Percentiles rank a stretch among this genome's conserved stretches.
Conservation (phyloP, 2,113 vertebrate species). For the Halichoerus grypus region DNA sequence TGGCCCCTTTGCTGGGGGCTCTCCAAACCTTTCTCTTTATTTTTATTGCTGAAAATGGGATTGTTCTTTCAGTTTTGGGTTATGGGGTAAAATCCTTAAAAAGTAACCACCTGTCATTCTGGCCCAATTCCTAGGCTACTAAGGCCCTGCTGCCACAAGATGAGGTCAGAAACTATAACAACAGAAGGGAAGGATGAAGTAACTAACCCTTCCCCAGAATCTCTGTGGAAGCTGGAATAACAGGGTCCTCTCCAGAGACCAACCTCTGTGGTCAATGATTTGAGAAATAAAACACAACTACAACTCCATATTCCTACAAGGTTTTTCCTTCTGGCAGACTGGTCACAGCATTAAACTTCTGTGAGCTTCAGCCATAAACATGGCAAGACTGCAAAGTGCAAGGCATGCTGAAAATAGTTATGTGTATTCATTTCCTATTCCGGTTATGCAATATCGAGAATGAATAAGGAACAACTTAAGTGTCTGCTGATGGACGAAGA, state of each 20-base stretch:
- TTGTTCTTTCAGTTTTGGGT: constrained; percentile 21
- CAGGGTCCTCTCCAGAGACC: neutral
- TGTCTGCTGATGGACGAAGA: neutral
- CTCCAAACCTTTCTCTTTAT: neutral
- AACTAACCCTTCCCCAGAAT: neutral
- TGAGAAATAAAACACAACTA: neutral
- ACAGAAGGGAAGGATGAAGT: neutral
- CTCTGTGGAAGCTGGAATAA: neutral
- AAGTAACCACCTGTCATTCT: neutral
- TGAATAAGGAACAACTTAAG: neutral
- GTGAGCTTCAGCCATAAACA: neutral
- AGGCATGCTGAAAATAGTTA: neutral
- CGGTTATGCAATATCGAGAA: neutral
- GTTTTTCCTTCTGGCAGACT: neutral
- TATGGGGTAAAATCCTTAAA: neutral
- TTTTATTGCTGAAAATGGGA: neutral
- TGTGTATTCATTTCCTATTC: neutral
- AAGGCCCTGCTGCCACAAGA: neutral
- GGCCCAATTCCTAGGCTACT: neutral
- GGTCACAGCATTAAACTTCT: neutral
- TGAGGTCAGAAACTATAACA: neutral
- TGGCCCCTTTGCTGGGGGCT: neutral
- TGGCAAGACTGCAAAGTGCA: neutral
- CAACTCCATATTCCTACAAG: neutral
- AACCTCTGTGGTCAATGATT: neutral